A percentile compares a stretch with the other conserved stretches of the same genome.
Conservation (phyloP, 2,797 vertebrate species). For the Numenius phaeopus region DNA sequence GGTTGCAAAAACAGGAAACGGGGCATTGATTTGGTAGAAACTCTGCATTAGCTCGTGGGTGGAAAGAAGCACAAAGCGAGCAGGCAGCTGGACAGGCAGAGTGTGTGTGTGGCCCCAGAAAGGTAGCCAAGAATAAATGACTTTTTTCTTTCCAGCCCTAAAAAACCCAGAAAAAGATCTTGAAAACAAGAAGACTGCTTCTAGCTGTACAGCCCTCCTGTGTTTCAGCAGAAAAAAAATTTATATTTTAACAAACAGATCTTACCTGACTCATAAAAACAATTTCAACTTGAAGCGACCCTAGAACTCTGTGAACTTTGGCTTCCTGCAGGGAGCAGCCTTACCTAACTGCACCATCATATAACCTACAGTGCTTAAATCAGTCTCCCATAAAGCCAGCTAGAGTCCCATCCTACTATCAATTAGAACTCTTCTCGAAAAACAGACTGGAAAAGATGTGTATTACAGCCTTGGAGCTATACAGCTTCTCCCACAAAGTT, state of each 20-base stretch:
- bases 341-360: background rate
- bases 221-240: background rate
- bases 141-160: background rate
- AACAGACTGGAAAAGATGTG: background rate
- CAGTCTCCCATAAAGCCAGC: background rate
- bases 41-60: background rate
- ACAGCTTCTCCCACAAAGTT: slow-evolving; percentile 48
- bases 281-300: background rate
- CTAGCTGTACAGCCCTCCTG: background rate
- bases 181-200: background rate
- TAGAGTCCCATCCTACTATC: background rate
- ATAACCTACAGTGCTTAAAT: background rate
- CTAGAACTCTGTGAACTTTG: background rate
- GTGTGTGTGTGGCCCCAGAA: slow-evolving; percentile 31
- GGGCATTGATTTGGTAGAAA: background rate
- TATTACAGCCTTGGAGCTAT: background rate
- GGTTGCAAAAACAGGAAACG: slow-evolving; percentile 16
- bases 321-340: background rate
- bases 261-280: background rate
- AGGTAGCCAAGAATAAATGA: slow-evolving; percentile 15
- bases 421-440: background rate
- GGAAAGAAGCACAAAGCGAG: background rate
- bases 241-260: background rate
- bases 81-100: background rate
- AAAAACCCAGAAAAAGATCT: background rate